Percentiles rank a stretch among this genome's conserved stretches.
These are phyloP conservation scores for Tethea ocularis DNA, from an alignment of 2,888 invertebrate species.

Conservation along the genomic window DNA sequence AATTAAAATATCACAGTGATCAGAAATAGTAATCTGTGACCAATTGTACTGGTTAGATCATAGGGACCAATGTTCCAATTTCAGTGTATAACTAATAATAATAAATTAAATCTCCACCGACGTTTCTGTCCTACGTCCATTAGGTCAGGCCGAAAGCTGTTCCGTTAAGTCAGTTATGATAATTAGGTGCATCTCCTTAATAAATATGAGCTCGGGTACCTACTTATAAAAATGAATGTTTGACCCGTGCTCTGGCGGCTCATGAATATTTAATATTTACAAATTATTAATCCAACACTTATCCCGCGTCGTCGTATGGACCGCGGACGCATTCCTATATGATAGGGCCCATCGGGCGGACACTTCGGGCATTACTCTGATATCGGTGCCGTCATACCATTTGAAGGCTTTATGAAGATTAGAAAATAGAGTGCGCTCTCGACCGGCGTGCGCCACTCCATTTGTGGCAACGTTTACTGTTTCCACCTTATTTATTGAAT, in stretches of 20 bases:
- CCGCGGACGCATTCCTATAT: conserved; percentile 59
- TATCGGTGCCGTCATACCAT: conserved; percentile 62
- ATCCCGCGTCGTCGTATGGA: conserved; percentile 46
- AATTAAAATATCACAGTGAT: too few species aligned
- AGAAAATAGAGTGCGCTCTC: conserved; percentile 66
- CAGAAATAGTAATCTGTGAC: too few species aligned
- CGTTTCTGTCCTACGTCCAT: conserved; percentile 49
- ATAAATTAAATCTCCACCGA: conserved; percentile 50
- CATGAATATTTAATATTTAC: conserved; percentile 83
- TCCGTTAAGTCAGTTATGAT: conserved; percentile 74
- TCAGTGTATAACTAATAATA: conserved; percentile 49
- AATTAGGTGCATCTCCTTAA: conserved; percentile 77
- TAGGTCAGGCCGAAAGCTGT: conserved; percentile 47
- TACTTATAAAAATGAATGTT: conserved; percentile 70
- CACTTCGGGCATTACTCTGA: conserved; percentile 49
- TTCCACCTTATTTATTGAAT: conserved; percentile 9
- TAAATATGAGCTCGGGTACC: conserved; percentile 68
- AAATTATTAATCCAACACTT: conserved; percentile 82
- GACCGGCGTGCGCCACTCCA: conserved; percentile 20
- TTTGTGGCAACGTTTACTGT: conserved; percentile 30
- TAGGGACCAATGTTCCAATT: conserved; percentile 40
- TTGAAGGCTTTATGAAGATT: conserved; percentile 75
- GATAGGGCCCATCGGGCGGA: conserved; percentile 47
- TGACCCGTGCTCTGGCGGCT: conserved; percentile 73
- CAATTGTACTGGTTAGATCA: too few species aligned